Base-by-base conservation (phyloP, 2,113 vertebrate species). In the Cheirogaleus medius region DNA sequence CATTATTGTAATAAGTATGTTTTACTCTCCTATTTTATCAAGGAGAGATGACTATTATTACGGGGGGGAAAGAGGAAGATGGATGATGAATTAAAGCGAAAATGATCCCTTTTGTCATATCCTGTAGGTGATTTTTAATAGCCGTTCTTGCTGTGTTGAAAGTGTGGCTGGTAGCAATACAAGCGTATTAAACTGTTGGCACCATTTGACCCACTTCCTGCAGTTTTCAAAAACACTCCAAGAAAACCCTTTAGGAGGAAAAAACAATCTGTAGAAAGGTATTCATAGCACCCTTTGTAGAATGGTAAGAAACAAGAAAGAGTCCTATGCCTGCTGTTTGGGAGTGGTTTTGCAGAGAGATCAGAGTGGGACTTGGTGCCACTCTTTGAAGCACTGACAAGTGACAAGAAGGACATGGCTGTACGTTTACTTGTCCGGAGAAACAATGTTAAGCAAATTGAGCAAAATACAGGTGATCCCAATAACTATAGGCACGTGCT, bases 1-100 rank as follows among this genome's bases (percentile, higher is more conserved):
- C 93, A 94, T 97, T 95, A 97, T 95, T 76, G 87, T 95, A 94
- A 95, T 93, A 90, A 97, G 93, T 69, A 52, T 56, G 47, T 87
- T 88, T 91, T 87, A 91, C 34, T 63, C 64, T 84, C 81, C 91
- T 91, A 34, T 88, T 96, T 90, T 89, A 74, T 66, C 82, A 13
- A 89, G 93, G 74, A 81, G 39, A 90, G 87, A 80, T 93, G 96
- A 83, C 82, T 86, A 3, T 93, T 90, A 54, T 87, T 90, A 23
- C 34, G 4, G 34, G 6, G 63, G 44, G 69, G 69, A 63, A 37
- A 66, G 89, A 91, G 34, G 77, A 63, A 77, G 93, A 87, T 95
- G 71, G 63, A 21, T 82, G 92, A 73, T 94, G 85, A 92, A 91
- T 91, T 91, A 95, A 64, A 92, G 87, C 66, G 44, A 17, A 66